phyloP scores from a whole-genome alignment of 1,140 invertebrate species.

The Acyrthosiphon pisum region DNA sequence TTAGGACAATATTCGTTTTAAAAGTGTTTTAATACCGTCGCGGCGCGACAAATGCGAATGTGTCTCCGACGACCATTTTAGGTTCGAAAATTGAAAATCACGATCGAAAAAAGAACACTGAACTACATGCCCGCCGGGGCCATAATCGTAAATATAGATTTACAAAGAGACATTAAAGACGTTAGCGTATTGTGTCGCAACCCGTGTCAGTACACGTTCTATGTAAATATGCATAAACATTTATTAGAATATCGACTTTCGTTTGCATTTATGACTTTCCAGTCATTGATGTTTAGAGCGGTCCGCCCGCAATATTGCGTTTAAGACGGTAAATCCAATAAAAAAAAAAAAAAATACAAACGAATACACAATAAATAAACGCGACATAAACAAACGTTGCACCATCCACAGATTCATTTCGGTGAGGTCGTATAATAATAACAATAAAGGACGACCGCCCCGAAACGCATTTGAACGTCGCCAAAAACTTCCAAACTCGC shows the following conservation, averaged over 20 bases:
- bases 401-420: too few relatives aligned
- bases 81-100: constrained; percentile 36
- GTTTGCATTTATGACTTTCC: constrained; percentile 1
- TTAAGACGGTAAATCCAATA: neutral
- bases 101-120: neutral
- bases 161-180: constrained; percentile 22
- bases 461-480: neutral
- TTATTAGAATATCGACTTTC: constrained; percentile 27
- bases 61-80: constrained; percentile 34
- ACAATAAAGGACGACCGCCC: neutral
- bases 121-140: neutral
- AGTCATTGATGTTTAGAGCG: constrained; percentile 12
- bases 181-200: neutral
- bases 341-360: neutral
- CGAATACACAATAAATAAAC: neutral
- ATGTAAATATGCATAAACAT: constrained; percentile 25
- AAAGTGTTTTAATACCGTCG: neutral
- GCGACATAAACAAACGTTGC: neutral
- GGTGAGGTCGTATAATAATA: neutral
- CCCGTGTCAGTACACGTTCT: constrained; percentile 24
- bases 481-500: neutral
- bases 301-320: neutral
- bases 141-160: constrained; percentile 24
- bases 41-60: neutral
- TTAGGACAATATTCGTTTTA: neutral